A percentile compares a stretch with the other conserved stretches of the same genome.
Conservation (phyloP, 2,797 vertebrate species). For the Poeciliopsis infans region DNA sequence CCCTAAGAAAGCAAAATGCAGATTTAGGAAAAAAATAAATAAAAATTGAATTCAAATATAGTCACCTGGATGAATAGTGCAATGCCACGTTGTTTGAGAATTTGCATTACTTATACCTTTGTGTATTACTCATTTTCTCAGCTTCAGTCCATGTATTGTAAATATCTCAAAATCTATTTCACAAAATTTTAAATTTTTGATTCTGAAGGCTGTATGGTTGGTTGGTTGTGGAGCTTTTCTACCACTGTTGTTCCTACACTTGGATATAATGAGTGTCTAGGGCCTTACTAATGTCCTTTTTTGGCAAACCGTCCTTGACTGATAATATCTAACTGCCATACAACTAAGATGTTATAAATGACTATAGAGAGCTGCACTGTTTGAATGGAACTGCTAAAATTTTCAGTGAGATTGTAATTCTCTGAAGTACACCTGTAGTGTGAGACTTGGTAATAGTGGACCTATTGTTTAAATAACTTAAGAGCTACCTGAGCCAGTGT, state of each 20-base stretch:
- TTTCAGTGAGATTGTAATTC: not conserved
- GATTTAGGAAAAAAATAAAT: no score
- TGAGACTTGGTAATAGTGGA: not conserved
- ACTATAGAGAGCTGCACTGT: not conserved
- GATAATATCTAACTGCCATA: not conserved
- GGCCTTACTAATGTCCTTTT: not conserved
- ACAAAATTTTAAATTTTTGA: not conserved
- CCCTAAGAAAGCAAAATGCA: conserved; percentile 58
- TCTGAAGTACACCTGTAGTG: not conserved
- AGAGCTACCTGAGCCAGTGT: conserved; percentile 89
- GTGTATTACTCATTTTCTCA: not conserved
- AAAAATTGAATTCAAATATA: not conserved
- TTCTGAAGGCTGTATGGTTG: not conserved
- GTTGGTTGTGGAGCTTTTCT: not conserved
- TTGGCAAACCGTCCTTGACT: no score
- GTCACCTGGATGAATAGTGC: not conserved
- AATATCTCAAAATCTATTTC: not conserved
- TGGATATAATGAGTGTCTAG: not conserved
- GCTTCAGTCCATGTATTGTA: not conserved
- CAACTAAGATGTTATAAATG: not conserved
- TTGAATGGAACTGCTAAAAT: not conserved
- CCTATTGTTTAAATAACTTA: not conserved
- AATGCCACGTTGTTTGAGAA: not conserved
- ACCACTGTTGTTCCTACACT: not conserved
- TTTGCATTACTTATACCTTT: not conserved